A percentile compares a stretch with the other conserved stretches of the same genome.
Conservation (phyloP, 2,113 vertebrate genomes). For the Bagarius yarrelli region DNA sequence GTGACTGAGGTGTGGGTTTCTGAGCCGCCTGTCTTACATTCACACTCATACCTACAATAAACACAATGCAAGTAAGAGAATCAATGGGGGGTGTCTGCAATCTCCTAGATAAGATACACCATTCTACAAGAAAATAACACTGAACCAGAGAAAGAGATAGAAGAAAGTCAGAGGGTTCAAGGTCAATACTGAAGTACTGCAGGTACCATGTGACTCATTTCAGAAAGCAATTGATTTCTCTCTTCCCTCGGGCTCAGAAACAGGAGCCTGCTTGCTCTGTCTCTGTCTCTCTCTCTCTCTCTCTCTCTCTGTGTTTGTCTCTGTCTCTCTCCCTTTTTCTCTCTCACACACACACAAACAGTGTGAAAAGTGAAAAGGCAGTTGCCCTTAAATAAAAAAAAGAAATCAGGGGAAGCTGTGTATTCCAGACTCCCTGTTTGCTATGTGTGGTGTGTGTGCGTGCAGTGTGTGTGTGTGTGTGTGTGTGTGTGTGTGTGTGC, state of each 20-base stretch:
- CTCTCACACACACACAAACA: background rate
- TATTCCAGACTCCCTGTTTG: conserved; percentile 1
- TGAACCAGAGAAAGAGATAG: background rate
- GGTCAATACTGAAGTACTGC: conserved; percentile 21
- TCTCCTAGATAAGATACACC: too few species aligned
- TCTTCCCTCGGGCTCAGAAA: conserved; percentile 43
- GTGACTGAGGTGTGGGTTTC: background rate
- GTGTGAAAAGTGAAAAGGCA: conserved; percentile 29
- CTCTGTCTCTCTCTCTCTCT: too few species aligned
- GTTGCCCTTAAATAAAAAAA: conserved; percentile 36
- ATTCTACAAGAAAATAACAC: background rate
- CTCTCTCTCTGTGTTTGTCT: background rate
- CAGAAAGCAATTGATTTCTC: conserved; percentile 48
- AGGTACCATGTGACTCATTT: conserved; percentile 41
- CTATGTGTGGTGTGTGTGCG: too few species aligned
- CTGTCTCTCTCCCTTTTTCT: background rate
- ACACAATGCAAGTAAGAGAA: background rate
- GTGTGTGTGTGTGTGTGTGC: conserved; percentile 24
- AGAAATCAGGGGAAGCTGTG: background rate
- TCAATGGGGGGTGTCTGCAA: too few species aligned
- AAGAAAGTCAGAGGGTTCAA: conserved; percentile 38
- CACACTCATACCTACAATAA: background rate
- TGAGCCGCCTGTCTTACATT: background rate
- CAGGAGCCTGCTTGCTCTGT: conserved; percentile 9
- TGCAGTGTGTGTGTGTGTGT: background rate